Evolutionary conservation across 2,888 invertebrate genomes (phyloP).

Genomic region (Phyllotreta striolata): DNA sequence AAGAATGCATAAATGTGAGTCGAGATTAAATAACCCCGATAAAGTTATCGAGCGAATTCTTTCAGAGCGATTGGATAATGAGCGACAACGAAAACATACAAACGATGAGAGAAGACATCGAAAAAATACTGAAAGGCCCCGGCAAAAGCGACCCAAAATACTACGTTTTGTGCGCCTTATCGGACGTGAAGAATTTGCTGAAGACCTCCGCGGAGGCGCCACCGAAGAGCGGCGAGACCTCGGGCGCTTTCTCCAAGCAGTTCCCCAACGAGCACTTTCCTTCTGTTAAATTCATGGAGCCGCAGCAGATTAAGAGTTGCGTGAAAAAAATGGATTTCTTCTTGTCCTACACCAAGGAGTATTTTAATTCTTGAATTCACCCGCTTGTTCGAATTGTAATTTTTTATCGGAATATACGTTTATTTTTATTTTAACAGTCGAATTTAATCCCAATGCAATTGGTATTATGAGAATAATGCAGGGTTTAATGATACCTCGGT

Average conservation of each 20-base stretch:
- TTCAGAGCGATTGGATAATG: constrained; percentile 66
- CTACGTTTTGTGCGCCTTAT: constrained; percentile 72
- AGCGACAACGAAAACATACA: constrained; percentile 67
- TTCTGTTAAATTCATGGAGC: constrained; percentile 63
- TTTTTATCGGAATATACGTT: neutral
- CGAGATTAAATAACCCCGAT: neutral
- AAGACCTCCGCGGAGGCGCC: constrained; percentile 53
- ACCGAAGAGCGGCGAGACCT: constrained; percentile 51
- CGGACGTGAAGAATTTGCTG: constrained; percentile 70
- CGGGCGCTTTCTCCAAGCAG: constrained; percentile 63
- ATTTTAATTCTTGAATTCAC: constrained; percentile 21
- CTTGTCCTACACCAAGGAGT: constrained; percentile 69
- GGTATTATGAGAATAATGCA: too few relatives aligned
- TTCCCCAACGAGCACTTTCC: constrained; percentile 66
- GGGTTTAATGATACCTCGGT: neutral
- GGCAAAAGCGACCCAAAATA: constrained; percentile 63
- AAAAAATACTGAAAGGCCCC: constrained; percentile 70
- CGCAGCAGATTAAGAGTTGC: constrained; percentile 65
- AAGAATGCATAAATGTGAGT: constrained; percentile 53
- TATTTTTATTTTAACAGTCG: constrained; percentile 6
- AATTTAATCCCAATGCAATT: too few relatives aligned
- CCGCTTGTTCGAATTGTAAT: too few relatives aligned
- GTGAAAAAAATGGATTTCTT: constrained; percentile 78
- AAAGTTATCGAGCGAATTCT: constrained; percentile 40
- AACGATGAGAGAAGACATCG: constrained; percentile 69